Conservation (phyloP, 1,140 invertebrate genomes). For the Ericerus pela region DNA sequence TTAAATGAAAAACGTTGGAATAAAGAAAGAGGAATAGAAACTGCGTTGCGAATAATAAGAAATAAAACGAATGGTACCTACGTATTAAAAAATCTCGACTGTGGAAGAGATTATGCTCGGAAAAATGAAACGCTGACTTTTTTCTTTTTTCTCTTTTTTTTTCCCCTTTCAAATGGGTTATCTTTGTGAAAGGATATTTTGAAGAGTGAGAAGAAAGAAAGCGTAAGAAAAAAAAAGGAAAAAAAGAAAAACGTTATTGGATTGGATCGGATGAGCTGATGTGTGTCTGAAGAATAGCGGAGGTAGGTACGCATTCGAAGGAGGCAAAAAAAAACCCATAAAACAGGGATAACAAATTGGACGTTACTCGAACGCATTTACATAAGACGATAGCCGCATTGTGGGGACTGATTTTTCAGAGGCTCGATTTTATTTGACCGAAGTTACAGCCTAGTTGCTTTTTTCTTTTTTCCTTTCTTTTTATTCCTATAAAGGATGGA, state of each 20-base stretch:
- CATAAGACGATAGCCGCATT: conserved; percentile 15
- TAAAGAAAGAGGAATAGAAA: conserved; percentile 5
- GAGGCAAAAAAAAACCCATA: no score
- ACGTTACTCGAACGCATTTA: conserved; percentile 19
- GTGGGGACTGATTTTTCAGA: conserved; percentile 9
- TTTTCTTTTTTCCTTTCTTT: background rate
- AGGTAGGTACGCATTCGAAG: conserved; percentile 13
- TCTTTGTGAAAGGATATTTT: conserved; percentile 18
- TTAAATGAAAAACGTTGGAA: background rate
- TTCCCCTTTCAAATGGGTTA: conserved; percentile 20
- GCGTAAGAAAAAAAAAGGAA: no score
- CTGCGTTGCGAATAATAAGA: conserved; percentile 4
- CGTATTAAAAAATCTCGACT: conserved; percentile 9
- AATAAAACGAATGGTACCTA: conserved; percentile 10
- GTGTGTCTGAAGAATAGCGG: background rate
- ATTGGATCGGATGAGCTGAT: conserved; percentile 15
- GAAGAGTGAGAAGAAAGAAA: conserved; percentile 1
- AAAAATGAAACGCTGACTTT: conserved; percentile 17
- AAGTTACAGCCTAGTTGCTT: background rate
- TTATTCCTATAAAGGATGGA: no score
- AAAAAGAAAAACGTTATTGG: no score
- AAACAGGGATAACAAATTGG: conserved; percentile 19
- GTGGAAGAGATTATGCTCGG: conserved; percentile 6
- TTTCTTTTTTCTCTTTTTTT: no score
- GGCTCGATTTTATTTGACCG: conserved; percentile 8